phyloP scores from a whole-genome alignment of 2,113 vertebrate genomes.

The Eurypyga helias region DNA sequence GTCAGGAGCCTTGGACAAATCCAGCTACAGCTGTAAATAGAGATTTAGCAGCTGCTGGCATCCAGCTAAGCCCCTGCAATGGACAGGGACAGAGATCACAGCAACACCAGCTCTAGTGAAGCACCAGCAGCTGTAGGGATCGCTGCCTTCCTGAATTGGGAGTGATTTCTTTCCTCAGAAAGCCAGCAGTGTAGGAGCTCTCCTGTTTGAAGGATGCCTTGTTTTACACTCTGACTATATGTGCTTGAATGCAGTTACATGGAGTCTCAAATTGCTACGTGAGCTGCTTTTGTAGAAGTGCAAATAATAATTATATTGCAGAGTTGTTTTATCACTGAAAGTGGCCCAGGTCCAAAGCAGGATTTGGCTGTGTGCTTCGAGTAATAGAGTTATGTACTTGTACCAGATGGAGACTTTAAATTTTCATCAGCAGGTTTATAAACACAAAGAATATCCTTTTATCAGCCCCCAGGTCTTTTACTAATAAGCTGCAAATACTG shows the following conservation, averaged over 20 bases:
- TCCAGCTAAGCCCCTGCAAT: neutral
- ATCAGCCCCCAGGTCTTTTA: neutral
- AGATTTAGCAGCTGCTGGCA: neutral
- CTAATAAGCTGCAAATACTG: conserved; percentile 19
- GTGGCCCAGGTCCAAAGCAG: neutral
- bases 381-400: neutral
- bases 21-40: neutral
- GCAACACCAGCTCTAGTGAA: neutral
- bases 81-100: neutral
- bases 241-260: neutral
- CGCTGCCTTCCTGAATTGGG: neutral
- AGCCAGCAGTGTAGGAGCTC: neutral
- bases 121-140: neutral
- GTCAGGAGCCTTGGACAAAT: neutral
- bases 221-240: neutral
- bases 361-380: neutral
- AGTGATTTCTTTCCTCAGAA: neutral
- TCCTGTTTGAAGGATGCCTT: neutral
- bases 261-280: neutral
- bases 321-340: neutral
- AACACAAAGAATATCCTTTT: conserved; percentile 8
- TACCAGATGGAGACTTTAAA: conserved; percentile 56
- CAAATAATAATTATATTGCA: neutral
- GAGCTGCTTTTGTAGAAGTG: neutral
- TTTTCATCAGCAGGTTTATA: conserved; percentile 48